Conservation (phyloP, 2,113 vertebrate genomes). For the human region GRCh38 chr13:26327001-26327500, state of each 20-base stretch:
- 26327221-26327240: neutral
- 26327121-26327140: neutral
- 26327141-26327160: neutral
- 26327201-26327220: neutral
- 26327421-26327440: slow-evolving; percentile 10
- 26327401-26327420: neutral
- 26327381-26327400: slow-evolving; percentile 6
- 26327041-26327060: neutral
- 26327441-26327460: neutral
- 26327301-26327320: neutral
- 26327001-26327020: neutral
- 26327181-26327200: slow-evolving; percentile 25
- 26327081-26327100: slow-evolving; percentile 22
- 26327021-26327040: neutral
- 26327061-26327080: neutral
- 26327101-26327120: neutral
- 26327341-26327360: neutral
- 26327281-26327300: neutral
- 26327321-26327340: neutral
- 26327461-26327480: neutral
- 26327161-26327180: neutral
- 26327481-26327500: neutral
- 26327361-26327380: neutral
- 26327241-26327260: neutral
- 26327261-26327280: slow-evolving; percentile 42